Evolutionary conservation across 92 coral and sea anemone genomes (phyloP), one percentile per base, ranked within the genome.

Genomic region (Meandrina meandrites): DNA sequence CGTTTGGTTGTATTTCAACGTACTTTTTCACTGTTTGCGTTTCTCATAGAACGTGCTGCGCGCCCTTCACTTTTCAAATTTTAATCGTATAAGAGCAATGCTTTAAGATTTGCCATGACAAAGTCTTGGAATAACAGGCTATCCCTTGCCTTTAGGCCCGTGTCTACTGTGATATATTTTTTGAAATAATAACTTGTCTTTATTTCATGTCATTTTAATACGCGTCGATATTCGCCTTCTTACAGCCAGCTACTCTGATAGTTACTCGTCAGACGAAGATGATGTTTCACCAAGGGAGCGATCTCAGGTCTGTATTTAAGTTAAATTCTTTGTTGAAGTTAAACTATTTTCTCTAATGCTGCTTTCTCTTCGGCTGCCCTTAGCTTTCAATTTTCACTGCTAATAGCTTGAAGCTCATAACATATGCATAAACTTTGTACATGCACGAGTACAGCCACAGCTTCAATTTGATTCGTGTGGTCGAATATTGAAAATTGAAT

Each of bases 251-350:
- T 97, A 97, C 82, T 96, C 99, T 0, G 99, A 97, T 87, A 97
- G 99, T 66, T 95, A 95, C 67, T 97, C 99, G 16, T 97, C 99
- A 0, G 99, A 95, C 70, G 99, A 97, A 60, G 99, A 96, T 84
- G 99, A 97, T 92, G 96, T 90, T 18, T 97, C 99, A 5, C 99
- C 99, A 9, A 95, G 99, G 79, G 99, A 97, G 32, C 85, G 97
- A 81, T 91, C 90, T 15, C 99, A 97, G 99, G 99, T 94, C 81
- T 56, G 87, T 84, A n/a, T 19, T 89, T 8, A 48, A 22, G 17
- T 17, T 69, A 48, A 48, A 72, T 62, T 48, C 34, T n/a, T 34
- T 89, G 28, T 18, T 54, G 32, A 40, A 22, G 14, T 15, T 24
- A 24, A 71, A 80, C 30, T 30, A 79, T 14, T 47, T 79, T 51